These are phyloP conservation scores for Cairina moschata DNA, from an alignment of 2,113 vertebrate species.

Conservation along the genomic window DNA sequence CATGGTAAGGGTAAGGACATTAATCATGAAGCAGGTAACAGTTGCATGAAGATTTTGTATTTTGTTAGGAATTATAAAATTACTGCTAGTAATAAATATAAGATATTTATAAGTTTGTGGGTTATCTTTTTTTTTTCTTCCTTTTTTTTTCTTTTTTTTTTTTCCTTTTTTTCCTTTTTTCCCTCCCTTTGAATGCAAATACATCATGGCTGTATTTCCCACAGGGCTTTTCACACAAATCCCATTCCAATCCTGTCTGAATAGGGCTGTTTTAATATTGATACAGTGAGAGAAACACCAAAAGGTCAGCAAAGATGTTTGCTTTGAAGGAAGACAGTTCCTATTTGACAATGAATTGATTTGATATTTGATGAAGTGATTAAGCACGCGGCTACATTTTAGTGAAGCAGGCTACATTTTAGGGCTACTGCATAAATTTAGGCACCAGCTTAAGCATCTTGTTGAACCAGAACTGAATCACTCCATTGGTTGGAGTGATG, in stretches of 20 bases:
- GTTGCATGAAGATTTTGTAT: neutral
- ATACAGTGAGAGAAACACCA: neutral
- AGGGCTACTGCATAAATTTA: neutral
- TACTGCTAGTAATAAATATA: neutral
- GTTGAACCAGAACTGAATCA: neutral
- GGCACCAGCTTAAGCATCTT: neutral
- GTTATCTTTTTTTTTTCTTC: neutral
- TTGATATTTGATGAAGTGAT: conserved; percentile 3
- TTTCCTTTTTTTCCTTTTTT: neutral
- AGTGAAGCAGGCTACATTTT: neutral
- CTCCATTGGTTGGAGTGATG: neutral
- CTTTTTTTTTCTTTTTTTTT: neutral
- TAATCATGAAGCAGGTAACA: neutral
- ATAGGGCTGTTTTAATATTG: neutral
- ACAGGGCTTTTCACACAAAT: neutral
- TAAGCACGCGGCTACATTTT: neutral
- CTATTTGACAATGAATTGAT: neutral
- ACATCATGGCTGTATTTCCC: neutral
- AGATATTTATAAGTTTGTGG: neutral
- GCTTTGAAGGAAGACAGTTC: neutral
- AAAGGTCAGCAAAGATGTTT: neutral
- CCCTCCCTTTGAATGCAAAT: neutral
- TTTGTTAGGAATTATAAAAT: neutral
- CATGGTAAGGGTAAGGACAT: neutral
- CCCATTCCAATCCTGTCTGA: neutral